phyloP scores from a whole-genome alignment of 2,797 vertebrate genomes.

The Rhinatrema bivittatum region DNA sequence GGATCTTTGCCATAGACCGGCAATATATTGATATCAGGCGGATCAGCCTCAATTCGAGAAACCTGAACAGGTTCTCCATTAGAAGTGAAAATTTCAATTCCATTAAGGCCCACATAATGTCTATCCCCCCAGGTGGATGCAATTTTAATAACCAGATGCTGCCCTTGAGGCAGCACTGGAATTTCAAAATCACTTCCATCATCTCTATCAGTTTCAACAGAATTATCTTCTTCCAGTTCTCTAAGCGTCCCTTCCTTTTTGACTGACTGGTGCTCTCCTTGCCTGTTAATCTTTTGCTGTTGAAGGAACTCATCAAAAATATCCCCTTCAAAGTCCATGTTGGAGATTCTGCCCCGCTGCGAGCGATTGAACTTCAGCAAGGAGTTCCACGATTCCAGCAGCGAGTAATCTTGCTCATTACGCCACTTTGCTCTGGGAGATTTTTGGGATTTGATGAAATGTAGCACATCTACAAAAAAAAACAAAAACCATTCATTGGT shows the following conservation, averaged over 20 bases:
- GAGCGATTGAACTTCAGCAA: conserved; percentile 83
- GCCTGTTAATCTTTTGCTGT: conserved; percentile 55
- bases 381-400: conserved; percentile 87
- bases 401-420: conserved; percentile 67
- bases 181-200: conserved; percentile 74
- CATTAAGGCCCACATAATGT: conserved; percentile 91
- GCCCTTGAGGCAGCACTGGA: conserved; percentile 81
- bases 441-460: conserved; percentile 31
- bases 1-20: conserved; percentile 86
- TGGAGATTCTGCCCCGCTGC: conserved; percentile 85
- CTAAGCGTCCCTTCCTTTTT: conserved; percentile 10
- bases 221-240: conserved; percentile 43
- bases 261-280: neutral
- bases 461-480: conserved; percentile 55
- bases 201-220: conserved; percentile 42
- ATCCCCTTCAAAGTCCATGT: conserved; percentile 77
- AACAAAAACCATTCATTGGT: no score
- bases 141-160: conserved; percentile 75
- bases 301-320: conserved; percentile 89
- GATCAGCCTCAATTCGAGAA: conserved; percentile 67
- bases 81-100: conserved; percentile 86
- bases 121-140: conserved; percentile 91
- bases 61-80: conserved; percentile 74
- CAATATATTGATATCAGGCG: conserved; percentile 85
- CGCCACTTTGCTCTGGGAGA: conserved; percentile 39